Base-by-base conservation (phyloP, 1,140 invertebrate genomes). In the Drosophila malerkotliana region DNA sequence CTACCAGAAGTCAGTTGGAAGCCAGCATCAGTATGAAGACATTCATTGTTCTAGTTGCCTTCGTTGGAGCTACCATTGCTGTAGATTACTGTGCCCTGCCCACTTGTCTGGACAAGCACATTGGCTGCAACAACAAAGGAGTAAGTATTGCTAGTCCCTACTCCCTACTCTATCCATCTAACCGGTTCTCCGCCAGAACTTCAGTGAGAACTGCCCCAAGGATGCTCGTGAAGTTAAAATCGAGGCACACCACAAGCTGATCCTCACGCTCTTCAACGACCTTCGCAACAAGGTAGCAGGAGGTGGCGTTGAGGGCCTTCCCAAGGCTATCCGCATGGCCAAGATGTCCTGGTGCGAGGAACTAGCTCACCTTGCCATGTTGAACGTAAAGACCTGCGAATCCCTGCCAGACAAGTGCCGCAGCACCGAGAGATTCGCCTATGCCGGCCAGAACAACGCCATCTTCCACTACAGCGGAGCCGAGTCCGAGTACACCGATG, bases 341-440 rank as follows among this genome's bases (percentile, higher is more conserved):
- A 87, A 87, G 58, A 87, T 87, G 78, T 69, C 71, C 10, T 89
- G 83, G 83, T 88, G 83, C 47, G 79, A 89, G 26, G 83, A 89
- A 24, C 67, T 89, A 0, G 7, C 83, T 1, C 67, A 77, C 21
- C 26, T 89, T 30, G 84, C 84, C 4, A 12, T 63, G 0, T 61
- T 66, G 1, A 88, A 88, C 37, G 82, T 79, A 0, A 73, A 77
- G 48, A 85, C 78, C 4, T 88, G 83, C 39, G 63, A 72, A 9
- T 77, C 77, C 5, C 7, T 84, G 15, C 74, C 80, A 1, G 85
- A 89, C 51, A 84, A 89, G 45, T 89, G 85, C 49, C 84, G 84
- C 77, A 89, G 83, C 62, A 89, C 84, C 0, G 84, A 89, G 14
- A 72, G 84, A 15, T 89, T 89, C 12, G 79, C 79, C 6, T 89